Percentiles rank a stretch among this genome's conserved stretches.
Evolutionary conservation across 2,113 vertebrate species (phyloP).

Genomic region (Dasyornis broadbenti): DNA sequence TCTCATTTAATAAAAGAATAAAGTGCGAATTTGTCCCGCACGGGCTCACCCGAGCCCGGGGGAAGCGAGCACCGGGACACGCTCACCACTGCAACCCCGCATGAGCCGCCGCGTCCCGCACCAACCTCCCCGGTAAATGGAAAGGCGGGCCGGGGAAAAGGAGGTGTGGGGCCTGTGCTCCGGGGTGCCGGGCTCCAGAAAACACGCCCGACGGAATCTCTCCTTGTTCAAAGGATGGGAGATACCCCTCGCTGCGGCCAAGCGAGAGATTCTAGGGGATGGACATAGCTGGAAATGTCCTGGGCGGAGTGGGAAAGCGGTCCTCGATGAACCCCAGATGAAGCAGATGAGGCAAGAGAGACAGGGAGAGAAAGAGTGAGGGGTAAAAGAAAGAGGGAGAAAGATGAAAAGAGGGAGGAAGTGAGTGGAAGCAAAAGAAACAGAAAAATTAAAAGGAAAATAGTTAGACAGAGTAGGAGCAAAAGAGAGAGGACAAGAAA

Average conservation of each 20-base stretch:
- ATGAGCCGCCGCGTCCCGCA: background rate
- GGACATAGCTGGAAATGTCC: background rate
- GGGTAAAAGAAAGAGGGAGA: background rate
- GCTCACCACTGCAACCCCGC: background rate
- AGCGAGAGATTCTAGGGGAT: background rate
- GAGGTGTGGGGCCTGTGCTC: background rate
- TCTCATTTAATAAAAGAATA: background rate
- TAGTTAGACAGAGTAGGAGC: background rate
- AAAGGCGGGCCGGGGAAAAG: too few species aligned
- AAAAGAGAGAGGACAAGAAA: background rate
- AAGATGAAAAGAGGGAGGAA: background rate
- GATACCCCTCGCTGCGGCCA: fast-evolving
- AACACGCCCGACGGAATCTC: fast-evolving
- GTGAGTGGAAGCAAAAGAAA: background rate
- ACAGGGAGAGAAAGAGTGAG: background rate
- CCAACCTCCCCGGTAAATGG: background rate
- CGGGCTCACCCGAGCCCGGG: fast-evolving
- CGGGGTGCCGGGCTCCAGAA: background rate
- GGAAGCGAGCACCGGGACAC: background rate
- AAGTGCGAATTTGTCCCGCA: background rate
- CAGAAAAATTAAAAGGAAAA: background rate
- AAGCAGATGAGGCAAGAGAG: background rate
- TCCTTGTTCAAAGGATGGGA: background rate
- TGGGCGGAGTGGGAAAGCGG: background rate
- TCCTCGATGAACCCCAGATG: too few species aligned